A percentile compares a stretch with the other conserved stretches of the same genome.
These are phyloP conservation scores for Anarhynchus alexandrinus DNA, from an alignment of 2,113 vertebrate genomes.

Conservation along the genomic window DNA sequence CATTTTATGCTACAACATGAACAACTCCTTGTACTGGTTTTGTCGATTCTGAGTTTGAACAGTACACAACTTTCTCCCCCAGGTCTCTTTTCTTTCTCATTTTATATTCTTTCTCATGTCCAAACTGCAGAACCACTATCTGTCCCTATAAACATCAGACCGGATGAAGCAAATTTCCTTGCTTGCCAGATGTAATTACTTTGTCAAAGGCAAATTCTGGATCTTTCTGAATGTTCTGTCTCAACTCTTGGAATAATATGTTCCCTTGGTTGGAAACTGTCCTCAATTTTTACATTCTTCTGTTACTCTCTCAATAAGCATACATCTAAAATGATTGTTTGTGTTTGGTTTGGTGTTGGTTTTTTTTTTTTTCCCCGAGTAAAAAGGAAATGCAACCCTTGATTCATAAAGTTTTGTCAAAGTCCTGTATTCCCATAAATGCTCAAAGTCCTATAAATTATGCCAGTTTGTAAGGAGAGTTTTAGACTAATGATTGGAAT, in stretches of 20 bases:
- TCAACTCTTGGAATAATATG: background rate
- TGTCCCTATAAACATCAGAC: background rate
- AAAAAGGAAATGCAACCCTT: background rate
- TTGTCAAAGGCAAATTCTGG: background rate
- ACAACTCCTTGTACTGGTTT: background rate
- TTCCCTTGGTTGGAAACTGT: background rate
- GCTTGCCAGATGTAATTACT: conserved; percentile 11
- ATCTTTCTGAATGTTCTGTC: background rate
- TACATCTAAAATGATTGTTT: background rate
- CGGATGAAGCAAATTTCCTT: background rate
- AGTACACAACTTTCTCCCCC: background rate
- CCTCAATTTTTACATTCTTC: background rate
- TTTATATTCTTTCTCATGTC: background rate
- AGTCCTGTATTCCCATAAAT: background rate
- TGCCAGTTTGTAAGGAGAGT: background rate
- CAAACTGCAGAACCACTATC: background rate
- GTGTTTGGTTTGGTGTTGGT: background rate
- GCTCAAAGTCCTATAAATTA: background rate
- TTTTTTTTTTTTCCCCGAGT: accelerated
- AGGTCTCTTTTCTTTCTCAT: background rate
- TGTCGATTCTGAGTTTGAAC: background rate
- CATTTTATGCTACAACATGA: background rate
- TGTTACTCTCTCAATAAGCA: background rate
- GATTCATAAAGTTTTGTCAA: background rate
- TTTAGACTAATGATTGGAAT: background rate